phyloP scores from a whole-genome alignment of 2,888 invertebrate species.

The Drosophila greeni region DNA sequence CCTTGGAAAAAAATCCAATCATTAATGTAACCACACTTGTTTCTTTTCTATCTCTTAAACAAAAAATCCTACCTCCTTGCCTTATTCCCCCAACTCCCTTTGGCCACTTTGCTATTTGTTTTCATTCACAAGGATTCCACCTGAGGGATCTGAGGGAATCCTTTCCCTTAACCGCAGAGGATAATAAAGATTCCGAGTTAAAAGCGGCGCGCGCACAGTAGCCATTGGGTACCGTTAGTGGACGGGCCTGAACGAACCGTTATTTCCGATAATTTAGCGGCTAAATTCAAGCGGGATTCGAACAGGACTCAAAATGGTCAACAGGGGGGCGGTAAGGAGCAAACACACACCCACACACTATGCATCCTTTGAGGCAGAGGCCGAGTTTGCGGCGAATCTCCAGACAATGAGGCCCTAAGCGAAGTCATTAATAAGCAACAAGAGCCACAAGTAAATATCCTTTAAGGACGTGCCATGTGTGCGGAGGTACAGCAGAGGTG shows the following conservation, averaged over 20 bases:
- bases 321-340: slow-evolving; percentile 63
- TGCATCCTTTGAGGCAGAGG: slow-evolving; percentile 18
- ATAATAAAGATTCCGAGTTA: slow-evolving; percentile 65
- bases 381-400: slow-evolving; percentile 33
- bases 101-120: slow-evolving; percentile 22
- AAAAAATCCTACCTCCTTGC: neutral
- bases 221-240: slow-evolving; percentile 68
- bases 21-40: neutral
- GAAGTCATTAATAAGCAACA: slow-evolving; percentile 66
- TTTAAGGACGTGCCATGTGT: slow-evolving; percentile 61
- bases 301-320: slow-evolving; percentile 24
- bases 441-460: slow-evolving; percentile 71
- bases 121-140: slow-evolving; percentile 50
- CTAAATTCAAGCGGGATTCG: slow-evolving; percentile 50
- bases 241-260: slow-evolving; percentile 52
- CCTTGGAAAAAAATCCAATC: neutral
- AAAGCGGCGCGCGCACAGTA: slow-evolving; percentile 59
- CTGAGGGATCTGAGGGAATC: slow-evolving; percentile 47
- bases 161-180: slow-evolving; percentile 40
- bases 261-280: slow-evolving; percentile 72
- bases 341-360: slow-evolving; percentile 26
- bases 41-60: neutral
- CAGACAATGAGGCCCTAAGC: slow-evolving; percentile 57
- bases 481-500: slow-evolving; percentile 8
- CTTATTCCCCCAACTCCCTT: slow-evolving; percentile 1